Conservation (phyloP, 2,797 vertebrate species). For the Hydrocynus forskahlii region DNA sequence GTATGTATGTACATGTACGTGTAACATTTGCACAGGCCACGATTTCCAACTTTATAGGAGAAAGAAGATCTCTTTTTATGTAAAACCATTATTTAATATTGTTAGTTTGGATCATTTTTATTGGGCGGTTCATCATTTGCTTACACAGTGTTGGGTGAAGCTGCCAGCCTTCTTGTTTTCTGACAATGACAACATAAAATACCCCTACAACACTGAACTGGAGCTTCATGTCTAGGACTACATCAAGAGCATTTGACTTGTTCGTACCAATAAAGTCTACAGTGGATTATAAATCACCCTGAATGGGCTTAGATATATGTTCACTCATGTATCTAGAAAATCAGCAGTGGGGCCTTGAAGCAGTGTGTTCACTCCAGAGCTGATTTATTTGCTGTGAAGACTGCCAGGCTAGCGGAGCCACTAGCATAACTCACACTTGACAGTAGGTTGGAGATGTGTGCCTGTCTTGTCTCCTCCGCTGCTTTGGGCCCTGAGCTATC, state of each 20-base stretch:
- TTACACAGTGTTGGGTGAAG: neutral
- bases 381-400: slow-evolving; percentile 33
- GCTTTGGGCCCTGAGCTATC: slow-evolving; percentile 36
- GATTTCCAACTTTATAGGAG: too few species aligned
- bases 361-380: slow-evolving; percentile 11
- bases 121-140: too few species aligned
- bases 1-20: too few species aligned
- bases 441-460: slow-evolving; percentile 26
- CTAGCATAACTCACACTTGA: slow-evolving; percentile 34
- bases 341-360: slow-evolving; percentile 12
- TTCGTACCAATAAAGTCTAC: neutral
- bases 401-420: slow-evolving; percentile 23
- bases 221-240: neutral
- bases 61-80: neutral
- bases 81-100: neutral
- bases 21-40: too few species aligned
- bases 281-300: neutral
- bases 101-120: too few species aligned
- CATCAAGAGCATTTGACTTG: neutral
- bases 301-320: slow-evolving; percentile 5
- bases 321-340: neutral
- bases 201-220: neutral
- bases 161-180: neutral
- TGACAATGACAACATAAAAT: neutral
- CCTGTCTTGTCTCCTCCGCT: slow-evolving; percentile 24